phyloP scores from a whole-genome alignment of 2,888 invertebrate genomes.

The Ophioninae sp. region DNA sequence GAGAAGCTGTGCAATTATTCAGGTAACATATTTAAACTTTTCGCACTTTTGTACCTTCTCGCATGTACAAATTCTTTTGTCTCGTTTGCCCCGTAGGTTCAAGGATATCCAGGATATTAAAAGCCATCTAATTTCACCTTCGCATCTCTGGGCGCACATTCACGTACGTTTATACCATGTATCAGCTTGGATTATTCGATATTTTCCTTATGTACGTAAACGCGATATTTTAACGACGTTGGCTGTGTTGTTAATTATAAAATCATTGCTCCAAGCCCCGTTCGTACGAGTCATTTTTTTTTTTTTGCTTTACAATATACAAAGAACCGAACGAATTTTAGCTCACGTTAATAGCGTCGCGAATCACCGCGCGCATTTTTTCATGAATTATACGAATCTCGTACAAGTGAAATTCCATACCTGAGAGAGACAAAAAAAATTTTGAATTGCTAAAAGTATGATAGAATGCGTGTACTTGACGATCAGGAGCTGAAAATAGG shows the following conservation, averaged over 20 bases:
- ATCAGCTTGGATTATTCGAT: slow-evolving; percentile 31
- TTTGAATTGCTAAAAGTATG: slow-evolving; percentile 36
- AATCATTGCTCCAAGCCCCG: slow-evolving; percentile 14
- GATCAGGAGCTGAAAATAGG: slow-evolving; percentile 13
- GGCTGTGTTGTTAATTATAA: slow-evolving; percentile 57
- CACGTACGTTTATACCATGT: slow-evolving; percentile 3
- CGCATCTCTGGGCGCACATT: slow-evolving; percentile 32
- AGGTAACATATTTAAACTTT: slow-evolving; percentile 35
- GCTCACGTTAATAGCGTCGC: slow-evolving; percentile 59
- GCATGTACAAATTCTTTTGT: slow-evolving; percentile 40
- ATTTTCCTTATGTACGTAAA: slow-evolving; percentile 28
- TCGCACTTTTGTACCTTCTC: slow-evolving; percentile 43
- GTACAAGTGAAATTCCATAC: slow-evolving; percentile 24
- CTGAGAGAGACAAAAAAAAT: slow-evolving; percentile 31
- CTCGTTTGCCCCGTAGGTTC: slow-evolving; percentile 59
- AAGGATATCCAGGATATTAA: slow-evolving; percentile 70
- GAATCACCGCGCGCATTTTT: slow-evolving; percentile 59
- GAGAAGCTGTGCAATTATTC: slow-evolving; percentile 34
- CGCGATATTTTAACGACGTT: slow-evolving; percentile 51
- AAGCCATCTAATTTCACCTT: slow-evolving; percentile 70
- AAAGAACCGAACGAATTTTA: slow-evolving; percentile 54
- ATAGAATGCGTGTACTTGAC: slow-evolving; percentile 5
- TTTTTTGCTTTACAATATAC: slow-evolving; percentile 46
- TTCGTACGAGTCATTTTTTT: slow-evolving; percentile 51
- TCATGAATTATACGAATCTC: slow-evolving; percentile 59